Evolutionary conservation across 1,140 invertebrate species (phyloP).

Genomic region (Anoplolepis gracilipes): DNA sequence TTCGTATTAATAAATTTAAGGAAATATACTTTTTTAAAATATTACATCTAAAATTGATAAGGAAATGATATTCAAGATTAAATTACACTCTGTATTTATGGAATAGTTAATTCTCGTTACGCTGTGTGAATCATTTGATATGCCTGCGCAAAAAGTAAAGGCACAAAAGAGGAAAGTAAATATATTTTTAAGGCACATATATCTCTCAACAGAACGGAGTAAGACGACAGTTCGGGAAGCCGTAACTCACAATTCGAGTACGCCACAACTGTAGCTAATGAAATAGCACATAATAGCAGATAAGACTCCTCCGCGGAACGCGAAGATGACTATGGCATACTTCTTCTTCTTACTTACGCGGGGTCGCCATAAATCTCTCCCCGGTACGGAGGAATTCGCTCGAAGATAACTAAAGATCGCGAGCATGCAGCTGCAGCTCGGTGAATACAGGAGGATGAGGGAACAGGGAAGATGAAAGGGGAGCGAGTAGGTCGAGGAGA

Average conservation of each 20-base stretch:
- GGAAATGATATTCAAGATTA: background rate
- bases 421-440: constrained; percentile 46
- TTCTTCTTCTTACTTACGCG: constrained; percentile 60
- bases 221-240: constrained; percentile 11
- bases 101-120: background rate
- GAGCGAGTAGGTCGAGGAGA: constrained; percentile 40
- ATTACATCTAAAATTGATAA: background rate
- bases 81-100: background rate
- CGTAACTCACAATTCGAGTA: constrained; percentile 56
- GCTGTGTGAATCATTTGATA: background rate
- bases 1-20: background rate
- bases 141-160: background rate
- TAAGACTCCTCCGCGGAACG: constrained; percentile 60
- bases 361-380: constrained; percentile 62
- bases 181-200: constrained; percentile 18
- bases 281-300: constrained; percentile 64
- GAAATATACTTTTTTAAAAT: background rate
- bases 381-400: constrained; percentile 60
- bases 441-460: background rate
- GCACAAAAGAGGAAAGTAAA: constrained; percentile 38
- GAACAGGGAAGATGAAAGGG: constrained; percentile 21
- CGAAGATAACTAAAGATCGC: constrained; percentile 65
- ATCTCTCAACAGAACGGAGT: constrained; percentile 20
- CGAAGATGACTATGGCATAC: constrained; percentile 57
- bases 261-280: constrained; percentile 44